Conservation (phyloP, 2,113 vertebrate species). For the Heterocephalus glaber region DNA sequence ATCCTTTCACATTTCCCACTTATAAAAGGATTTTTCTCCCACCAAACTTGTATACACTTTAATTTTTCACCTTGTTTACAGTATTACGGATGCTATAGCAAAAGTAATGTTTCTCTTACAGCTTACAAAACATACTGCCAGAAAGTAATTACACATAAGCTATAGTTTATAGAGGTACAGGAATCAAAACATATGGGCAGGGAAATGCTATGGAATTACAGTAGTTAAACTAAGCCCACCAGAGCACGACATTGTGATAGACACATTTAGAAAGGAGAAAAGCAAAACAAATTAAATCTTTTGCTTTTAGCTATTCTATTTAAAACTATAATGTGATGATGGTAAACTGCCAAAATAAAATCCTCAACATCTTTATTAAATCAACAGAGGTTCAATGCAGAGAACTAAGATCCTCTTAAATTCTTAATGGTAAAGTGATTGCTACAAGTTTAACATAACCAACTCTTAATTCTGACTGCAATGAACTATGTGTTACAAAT, state of each 20-base stretch:
- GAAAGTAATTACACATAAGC: conserved; percentile 65
- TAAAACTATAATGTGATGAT: conserved; percentile 48
- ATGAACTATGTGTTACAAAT: neutral
- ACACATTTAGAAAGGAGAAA: conserved; percentile 54
- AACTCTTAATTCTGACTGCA: neutral
- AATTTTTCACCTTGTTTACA: conserved; percentile 69
- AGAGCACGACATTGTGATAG: conserved; percentile 58
- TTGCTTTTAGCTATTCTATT: conserved; percentile 52
- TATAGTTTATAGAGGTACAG: conserved; percentile 59
- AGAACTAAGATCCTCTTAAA: conserved; percentile 9
- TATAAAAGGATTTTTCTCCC: neutral
- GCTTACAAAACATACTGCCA: conserved; percentile 69
- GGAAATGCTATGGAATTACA: conserved; percentile 46
- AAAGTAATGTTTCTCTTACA: conserved; percentile 68
- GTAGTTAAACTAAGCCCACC: conserved; percentile 62
- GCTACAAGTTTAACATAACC: neutral
- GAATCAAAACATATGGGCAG: conserved; percentile 71
- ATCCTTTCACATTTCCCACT: conserved; percentile 21
- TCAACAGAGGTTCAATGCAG: neutral
- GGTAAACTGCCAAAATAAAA: conserved; percentile 60
- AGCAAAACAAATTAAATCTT: conserved; percentile 62
- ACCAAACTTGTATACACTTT: conserved; percentile 44
- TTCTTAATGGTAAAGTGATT: neutral
- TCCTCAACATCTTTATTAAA: conserved; percentile 47
- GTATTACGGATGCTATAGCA: conserved; percentile 61